Conservation (phyloP, 1,140 invertebrate genomes). For the Zaprionus nigranus region DNA sequence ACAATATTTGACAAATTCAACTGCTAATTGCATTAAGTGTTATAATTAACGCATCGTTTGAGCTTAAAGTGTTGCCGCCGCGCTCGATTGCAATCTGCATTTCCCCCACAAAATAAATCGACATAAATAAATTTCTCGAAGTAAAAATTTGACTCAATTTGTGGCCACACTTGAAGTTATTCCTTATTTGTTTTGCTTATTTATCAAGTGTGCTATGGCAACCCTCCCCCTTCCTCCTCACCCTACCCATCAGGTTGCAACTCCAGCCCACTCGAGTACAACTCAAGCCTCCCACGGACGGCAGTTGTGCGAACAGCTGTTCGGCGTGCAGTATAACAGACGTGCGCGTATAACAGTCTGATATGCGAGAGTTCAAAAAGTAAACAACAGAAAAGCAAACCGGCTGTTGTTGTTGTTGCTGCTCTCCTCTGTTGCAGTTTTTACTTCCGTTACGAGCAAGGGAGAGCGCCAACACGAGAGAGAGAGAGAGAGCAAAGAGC, state of each 20-base stretch:
- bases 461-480: slow-evolving; percentile 16
- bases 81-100: slow-evolving; percentile 38
- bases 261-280: neutral
- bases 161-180: slow-evolving; percentile 73
- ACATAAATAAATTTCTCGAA: slow-evolving; percentile 9
- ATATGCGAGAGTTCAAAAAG: slow-evolving; percentile 53
- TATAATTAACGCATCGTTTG: slow-evolving; percentile 34
- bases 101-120: neutral
- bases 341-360: slow-evolving; percentile 34
- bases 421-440: slow-evolving; percentile 45
- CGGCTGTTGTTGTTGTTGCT: slow-evolving; percentile 71
- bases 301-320: slow-evolving; percentile 55
- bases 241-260: neutral
- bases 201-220: slow-evolving; percentile 73
- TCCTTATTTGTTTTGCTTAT: slow-evolving; percentile 73
- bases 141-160: slow-evolving; percentile 77
- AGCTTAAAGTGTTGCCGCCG: slow-evolving; percentile 26
- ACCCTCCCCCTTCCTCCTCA: slow-evolving; percentile 28
- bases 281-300: too few species aligned
- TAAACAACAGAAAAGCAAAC: slow-evolving; percentile 66
- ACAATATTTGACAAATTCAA: neutral
- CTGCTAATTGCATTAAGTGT: slow-evolving; percentile 32
- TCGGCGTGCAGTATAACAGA: slow-evolving; percentile 26
- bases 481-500: slow-evolving; percentile 25
- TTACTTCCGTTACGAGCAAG: slow-evolving; percentile 60